Evolutionary conservation across 2,113 vertebrate genomes (phyloP).

Genomic region (Paradoxurus hermaphroditus): DNA sequence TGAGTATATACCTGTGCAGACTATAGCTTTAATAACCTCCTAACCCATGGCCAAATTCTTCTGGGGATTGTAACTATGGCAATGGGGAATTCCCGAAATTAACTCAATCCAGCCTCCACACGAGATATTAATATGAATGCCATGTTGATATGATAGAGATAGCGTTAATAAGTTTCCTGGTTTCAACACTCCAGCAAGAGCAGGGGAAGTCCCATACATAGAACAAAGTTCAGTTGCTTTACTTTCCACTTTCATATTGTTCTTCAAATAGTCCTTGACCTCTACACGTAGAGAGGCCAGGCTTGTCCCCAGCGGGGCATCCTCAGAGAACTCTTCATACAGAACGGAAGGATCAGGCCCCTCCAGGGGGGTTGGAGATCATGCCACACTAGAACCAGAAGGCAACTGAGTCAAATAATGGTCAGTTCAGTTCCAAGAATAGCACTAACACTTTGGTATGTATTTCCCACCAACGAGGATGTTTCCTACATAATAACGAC

Average conservation of each 20-base stretch:
- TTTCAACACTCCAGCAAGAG: conserved; percentile 57
- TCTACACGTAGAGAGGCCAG: neutral
- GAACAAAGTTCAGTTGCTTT: neutral
- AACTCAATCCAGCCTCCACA: neutral
- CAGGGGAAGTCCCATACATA: conserved; percentile 50
- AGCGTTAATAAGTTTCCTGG: conserved; percentile 45
- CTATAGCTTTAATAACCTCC: neutral
- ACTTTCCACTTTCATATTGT: neutral
- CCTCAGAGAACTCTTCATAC: neutral
- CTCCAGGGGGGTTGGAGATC: neutral
- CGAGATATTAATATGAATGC: conserved; percentile 49
- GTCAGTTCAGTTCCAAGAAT: neutral
- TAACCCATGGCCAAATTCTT: neutral
- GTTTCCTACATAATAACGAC: neutral
- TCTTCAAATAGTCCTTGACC: neutral
- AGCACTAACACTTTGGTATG: neutral
- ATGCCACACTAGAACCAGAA: neutral
- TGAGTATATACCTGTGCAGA: neutral
- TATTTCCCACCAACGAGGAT: neutral
- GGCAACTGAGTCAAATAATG: neutral
- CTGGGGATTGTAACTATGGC: neutral
- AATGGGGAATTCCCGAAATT: conserved; percentile 52
- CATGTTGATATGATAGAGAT: conserved; percentile 38
- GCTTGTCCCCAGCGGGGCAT: neutral
- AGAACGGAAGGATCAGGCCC: neutral